phyloP scores from a whole-genome alignment of 2,797 vertebrate genomes.

The Pachyuromys duprasi region DNA sequence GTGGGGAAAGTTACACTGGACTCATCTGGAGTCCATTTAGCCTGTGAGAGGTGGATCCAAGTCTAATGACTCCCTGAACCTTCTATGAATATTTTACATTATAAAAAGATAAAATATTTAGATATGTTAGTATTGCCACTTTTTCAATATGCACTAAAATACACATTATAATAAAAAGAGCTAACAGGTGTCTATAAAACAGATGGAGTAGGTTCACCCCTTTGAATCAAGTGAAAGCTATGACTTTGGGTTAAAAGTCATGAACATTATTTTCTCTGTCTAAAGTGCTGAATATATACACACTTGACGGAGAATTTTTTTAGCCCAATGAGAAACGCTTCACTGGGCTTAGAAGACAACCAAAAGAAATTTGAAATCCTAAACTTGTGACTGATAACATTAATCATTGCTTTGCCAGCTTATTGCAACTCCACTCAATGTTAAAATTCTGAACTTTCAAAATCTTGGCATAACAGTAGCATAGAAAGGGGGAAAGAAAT shows the following conservation, averaged over 20 bases:
- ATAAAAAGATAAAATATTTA: neutral
- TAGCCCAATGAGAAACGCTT: neutral
- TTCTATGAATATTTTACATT: neutral
- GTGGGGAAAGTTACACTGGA: neutral
- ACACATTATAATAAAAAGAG: neutral
- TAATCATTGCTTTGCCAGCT: neutral
- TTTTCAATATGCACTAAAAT: neutral
- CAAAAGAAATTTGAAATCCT: neutral
- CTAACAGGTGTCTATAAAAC: neutral
- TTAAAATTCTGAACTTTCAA: neutral
- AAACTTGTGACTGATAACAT: neutral
- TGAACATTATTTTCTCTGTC: neutral
- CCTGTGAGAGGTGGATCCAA: neutral
- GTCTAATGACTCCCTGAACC: neutral
- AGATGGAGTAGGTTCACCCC: neutral
- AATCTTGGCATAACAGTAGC: neutral
- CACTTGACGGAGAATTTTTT: neutral
- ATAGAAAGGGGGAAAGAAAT: neutral
- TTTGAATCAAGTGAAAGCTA: neutral
- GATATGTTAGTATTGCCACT: neutral
- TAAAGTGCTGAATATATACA: neutral
- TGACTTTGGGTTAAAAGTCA: neutral
- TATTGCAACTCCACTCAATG: neutral
- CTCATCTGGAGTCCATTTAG: neutral
- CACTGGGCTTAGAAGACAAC: neutral